Evolutionary conservation across 1,140 invertebrate species (phyloP).

Genomic region (Hyles vespertilio): DNA sequence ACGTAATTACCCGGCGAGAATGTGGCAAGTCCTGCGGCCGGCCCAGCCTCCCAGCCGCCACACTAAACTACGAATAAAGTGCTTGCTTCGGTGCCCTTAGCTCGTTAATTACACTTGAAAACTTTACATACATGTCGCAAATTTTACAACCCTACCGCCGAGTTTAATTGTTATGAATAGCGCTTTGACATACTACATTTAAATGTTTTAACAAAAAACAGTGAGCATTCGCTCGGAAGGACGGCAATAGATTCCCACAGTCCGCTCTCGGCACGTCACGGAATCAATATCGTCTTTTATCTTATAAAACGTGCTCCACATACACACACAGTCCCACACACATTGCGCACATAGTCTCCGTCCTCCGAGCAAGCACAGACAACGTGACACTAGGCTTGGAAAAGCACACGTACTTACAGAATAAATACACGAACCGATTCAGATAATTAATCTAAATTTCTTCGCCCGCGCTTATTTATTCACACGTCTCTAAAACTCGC

Average conservation of each 20-base stretch:
- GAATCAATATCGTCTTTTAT: constrained; percentile 74
- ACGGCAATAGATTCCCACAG: constrained; percentile 70
- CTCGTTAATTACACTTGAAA: constrained; percentile 62
- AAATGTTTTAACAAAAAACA: constrained; percentile 7
- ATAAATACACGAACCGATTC: constrained; percentile 33
- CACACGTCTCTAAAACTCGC: constrained; percentile 29
- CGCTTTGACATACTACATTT: constrained; percentile 5
- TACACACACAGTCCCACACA: constrained; percentile 33
- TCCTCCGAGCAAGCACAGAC: constrained; percentile 20
- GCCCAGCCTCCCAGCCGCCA: constrained; percentile 42
- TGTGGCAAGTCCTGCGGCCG: constrained; percentile 62
- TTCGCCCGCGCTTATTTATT: constrained; percentile 35
- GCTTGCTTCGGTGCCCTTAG: constrained; percentile 54
- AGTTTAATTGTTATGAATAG: constrained; percentile 4
- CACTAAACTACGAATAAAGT: constrained; percentile 66
- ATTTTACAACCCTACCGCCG: constrained; percentile 30
- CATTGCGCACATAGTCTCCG: constrained; percentile 17
- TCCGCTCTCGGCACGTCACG: constrained; percentile 62
- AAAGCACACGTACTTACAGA: constrained; percentile 4
- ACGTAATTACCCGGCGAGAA: constrained; percentile 70
- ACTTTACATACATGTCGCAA: constrained; percentile 50
- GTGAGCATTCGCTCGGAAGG: constrained; percentile 42
- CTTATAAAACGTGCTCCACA: constrained; percentile 68
- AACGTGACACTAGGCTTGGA: constrained; percentile 14
- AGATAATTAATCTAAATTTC: constrained; percentile 57